These are phyloP conservation scores for Desoria tigrina DNA, from an alignment of 2,888 invertebrate species.

Conservation along the genomic window DNA sequence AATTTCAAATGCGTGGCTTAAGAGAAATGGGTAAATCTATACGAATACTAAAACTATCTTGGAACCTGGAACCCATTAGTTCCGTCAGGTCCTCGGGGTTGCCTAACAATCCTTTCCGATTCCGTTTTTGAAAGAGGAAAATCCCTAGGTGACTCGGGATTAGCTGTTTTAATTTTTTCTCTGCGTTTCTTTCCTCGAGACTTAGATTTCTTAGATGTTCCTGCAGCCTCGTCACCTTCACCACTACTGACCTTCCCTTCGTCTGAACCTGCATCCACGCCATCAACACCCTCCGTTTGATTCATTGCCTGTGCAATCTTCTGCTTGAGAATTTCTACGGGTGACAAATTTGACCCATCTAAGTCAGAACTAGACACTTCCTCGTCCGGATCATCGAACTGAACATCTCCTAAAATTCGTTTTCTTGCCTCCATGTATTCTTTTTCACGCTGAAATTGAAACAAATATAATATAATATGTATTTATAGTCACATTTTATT, in stretches of 20 bases:
- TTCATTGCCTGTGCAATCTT: conserved; percentile 41
- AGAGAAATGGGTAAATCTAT: background rate
- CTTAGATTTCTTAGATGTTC: background rate
- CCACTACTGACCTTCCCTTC: conserved; percentile 12
- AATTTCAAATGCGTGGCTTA: conserved; percentile 2
- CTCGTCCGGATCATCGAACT: conserved; percentile 42
- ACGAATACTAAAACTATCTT: background rate
- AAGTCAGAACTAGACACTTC: conserved; percentile 7
- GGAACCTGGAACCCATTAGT: conserved; percentile 26
- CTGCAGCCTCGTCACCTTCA: background rate
- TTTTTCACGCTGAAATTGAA: conserved; percentile 71
- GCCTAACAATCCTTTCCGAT: conserved; percentile 38
- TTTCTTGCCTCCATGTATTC: conserved; percentile 90
- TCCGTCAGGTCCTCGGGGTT: conserved; percentile 42
- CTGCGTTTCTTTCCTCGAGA: conserved; percentile 5
- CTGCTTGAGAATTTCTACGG: conserved; percentile 47
- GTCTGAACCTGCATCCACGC: background rate
- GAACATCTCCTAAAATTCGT: conserved; percentile 82
- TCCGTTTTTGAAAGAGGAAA: conserved; percentile 41
- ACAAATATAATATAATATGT: conserved; percentile 44
- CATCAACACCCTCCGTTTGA: conserved; percentile 13
- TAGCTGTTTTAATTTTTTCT: conserved; percentile 36
- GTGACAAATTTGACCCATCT: conserved; percentile 23
- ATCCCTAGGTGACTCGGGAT: conserved; percentile 34
- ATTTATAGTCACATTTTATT: background rate